Conservation (phyloP, 2,888 invertebrate genomes). For the Tenthredo amoena region DNA sequence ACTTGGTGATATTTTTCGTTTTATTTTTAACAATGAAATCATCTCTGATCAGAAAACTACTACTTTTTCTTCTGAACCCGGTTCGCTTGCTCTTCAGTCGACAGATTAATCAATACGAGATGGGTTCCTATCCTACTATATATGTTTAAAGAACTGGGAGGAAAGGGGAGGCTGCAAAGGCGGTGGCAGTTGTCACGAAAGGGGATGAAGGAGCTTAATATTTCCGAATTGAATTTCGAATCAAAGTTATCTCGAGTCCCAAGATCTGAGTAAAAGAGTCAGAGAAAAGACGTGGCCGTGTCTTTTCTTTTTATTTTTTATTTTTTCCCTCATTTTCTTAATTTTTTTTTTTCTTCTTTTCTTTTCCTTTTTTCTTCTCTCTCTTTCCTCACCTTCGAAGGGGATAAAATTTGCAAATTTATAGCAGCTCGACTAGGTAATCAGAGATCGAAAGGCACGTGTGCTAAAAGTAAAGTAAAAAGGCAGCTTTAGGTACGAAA, state of each 20-base stretch:
- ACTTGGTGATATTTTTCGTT: neutral
- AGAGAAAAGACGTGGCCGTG: neutral
- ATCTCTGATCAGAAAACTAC: slow-evolving; percentile 9
- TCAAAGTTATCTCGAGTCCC: slow-evolving; percentile 26
- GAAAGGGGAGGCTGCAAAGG: slow-evolving; percentile 9
- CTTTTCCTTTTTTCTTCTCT: neutral
- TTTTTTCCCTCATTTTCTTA: neutral
- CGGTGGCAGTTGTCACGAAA: slow-evolving; percentile 32
- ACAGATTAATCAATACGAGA: slow-evolving; percentile 42
- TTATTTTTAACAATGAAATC: slow-evolving; percentile 7
- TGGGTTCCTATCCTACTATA: neutral
- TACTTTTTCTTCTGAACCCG: slow-evolving; percentile 23
- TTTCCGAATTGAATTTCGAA: slow-evolving; percentile 38
- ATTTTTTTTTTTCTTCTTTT: neutral
- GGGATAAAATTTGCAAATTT: slow-evolving; percentile 28
- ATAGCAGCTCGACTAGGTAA: neutral
- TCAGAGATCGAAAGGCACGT: slow-evolving; percentile 15
- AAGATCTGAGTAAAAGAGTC: neutral
- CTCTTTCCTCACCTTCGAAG: neutral
- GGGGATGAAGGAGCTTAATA: slow-evolving; percentile 16
- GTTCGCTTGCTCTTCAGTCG: slow-evolving; percentile 23
- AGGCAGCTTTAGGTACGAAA: neutral
- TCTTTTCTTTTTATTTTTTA: neutral
- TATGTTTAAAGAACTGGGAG: neutral
- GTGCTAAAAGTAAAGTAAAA: slow-evolving; percentile 11